phyloP scores from a whole-genome alignment of 2,113 vertebrate genomes.

The Indri indri region DNA sequence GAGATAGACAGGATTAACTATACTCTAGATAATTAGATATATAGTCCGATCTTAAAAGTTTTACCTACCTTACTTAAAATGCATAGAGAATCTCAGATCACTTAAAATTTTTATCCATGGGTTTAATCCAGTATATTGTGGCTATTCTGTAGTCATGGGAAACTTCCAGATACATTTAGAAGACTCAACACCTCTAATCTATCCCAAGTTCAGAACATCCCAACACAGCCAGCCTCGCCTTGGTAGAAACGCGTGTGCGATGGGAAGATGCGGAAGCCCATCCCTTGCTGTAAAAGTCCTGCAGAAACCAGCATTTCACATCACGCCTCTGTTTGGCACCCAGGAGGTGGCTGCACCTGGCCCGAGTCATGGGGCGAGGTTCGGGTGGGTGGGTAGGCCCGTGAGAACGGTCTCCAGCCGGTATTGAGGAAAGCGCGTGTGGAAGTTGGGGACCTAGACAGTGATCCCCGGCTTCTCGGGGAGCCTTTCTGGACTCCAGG shows the following conservation, averaged over 20 bases:
- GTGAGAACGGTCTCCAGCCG: accelerated
- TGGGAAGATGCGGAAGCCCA: accelerated
- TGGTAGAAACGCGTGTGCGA: not conserved
- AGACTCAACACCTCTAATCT: not conserved
- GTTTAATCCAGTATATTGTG: not conserved
- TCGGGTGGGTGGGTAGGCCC: not conserved
- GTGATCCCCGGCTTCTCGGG: accelerated
- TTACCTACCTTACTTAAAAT: not conserved
- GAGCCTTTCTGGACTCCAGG: not conserved
- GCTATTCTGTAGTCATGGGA: not conserved
- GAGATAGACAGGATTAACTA: not conserved
- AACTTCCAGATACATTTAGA: not conserved
- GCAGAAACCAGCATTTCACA: not conserved
- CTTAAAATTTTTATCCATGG: not conserved
- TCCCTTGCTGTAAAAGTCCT: accelerated
- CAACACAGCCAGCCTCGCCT: not conserved
- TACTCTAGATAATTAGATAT: not conserved
- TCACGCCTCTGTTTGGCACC: not conserved
- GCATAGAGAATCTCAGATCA: not conserved
- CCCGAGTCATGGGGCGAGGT: accelerated
- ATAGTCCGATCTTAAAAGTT: not conserved
- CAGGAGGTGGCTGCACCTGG: too few species aligned
- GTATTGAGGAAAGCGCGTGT: not conserved
- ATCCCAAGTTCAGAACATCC: not conserved
- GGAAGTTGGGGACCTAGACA: not conserved